phyloP scores from a whole-genome alignment of 2,797 vertebrate species.

The Periparus ater region DNA sequence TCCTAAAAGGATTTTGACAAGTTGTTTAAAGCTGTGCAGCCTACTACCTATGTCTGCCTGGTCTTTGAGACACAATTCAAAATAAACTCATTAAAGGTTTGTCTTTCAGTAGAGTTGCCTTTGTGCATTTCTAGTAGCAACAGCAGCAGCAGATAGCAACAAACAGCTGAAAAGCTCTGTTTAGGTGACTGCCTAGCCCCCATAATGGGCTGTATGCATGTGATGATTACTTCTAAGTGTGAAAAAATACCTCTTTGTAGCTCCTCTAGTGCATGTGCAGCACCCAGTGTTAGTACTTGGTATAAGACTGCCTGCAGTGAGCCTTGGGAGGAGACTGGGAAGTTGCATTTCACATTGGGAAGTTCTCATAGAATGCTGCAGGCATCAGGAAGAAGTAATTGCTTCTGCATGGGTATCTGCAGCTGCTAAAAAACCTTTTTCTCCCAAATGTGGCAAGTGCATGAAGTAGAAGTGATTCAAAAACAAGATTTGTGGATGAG shows the following conservation, averaged over 20 bases:
- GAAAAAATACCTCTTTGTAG: background rate
- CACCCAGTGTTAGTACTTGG: background rate
- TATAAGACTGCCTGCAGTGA: background rate
- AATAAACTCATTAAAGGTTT: background rate
- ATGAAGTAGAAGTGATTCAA: background rate
- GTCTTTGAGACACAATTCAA: background rate
- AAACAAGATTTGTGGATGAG: background rate
- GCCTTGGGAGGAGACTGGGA: background rate
- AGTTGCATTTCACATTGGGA: background rate
- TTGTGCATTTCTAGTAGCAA: background rate
- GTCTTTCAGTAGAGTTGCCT: background rate
- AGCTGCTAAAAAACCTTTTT: background rate
- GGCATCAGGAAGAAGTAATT: background rate
- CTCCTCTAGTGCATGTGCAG: background rate
- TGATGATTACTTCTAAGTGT: background rate
- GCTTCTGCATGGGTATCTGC: background rate
- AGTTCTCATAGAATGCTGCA: background rate
- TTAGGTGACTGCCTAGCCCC: background rate
- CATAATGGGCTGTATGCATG: background rate
- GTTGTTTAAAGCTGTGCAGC: background rate
- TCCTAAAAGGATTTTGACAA: background rate
- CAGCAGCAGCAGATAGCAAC: background rate
- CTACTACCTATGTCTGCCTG: background rate
- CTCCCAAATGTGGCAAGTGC: background rate
- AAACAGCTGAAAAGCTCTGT: background rate